Evolutionary conservation across 2,888 invertebrate species (phyloP).

Genomic region (Calameuta filiformis): DNA sequence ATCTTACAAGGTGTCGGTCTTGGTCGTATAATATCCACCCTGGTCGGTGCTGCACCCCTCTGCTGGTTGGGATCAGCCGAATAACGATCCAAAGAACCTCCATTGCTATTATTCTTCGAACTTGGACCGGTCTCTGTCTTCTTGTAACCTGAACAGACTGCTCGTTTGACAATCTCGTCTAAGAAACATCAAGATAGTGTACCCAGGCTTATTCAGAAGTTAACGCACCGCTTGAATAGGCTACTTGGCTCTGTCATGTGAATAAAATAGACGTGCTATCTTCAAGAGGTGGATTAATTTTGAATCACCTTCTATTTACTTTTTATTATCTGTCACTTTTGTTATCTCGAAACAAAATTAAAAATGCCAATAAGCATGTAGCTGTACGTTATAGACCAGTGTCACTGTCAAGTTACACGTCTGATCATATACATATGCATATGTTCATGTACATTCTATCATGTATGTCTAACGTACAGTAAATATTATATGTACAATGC

Average conservation of each 20-base stretch:
- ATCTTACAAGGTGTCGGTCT: slow-evolving; percentile 75
- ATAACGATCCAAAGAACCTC: slow-evolving; percentile 73
- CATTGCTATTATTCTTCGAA: slow-evolving; percentile 65
- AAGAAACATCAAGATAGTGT: not conserved
- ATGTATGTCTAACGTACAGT: not conserved
- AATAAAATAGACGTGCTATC: not conserved
- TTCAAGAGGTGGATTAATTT: not conserved
- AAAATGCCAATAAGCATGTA: not conserved
- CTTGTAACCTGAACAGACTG: slow-evolving; percentile 58
- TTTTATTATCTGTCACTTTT: not conserved
- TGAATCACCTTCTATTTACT: not conserved
- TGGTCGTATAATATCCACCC: slow-evolving; percentile 82
- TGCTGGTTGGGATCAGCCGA: slow-evolving; percentile 85
- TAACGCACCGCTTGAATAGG: not conserved
- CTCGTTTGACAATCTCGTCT: not conserved
- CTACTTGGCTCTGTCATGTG: not conserved
- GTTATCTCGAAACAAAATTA: not conserved
- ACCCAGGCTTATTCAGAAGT: not conserved
- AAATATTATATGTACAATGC: not conserved
- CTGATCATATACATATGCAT: not conserved
- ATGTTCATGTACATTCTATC: too few relatives aligned
- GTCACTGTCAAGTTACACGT: not conserved
- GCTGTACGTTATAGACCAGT: not conserved
- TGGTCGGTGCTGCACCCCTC: slow-evolving; percentile 72
- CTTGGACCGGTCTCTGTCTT: slow-evolving; percentile 59